Evolutionary conservation across 2,113 vertebrate species (phyloP), one percentile per base, ranked within the genome.

Genomic region (Scolopax mira): DNA sequence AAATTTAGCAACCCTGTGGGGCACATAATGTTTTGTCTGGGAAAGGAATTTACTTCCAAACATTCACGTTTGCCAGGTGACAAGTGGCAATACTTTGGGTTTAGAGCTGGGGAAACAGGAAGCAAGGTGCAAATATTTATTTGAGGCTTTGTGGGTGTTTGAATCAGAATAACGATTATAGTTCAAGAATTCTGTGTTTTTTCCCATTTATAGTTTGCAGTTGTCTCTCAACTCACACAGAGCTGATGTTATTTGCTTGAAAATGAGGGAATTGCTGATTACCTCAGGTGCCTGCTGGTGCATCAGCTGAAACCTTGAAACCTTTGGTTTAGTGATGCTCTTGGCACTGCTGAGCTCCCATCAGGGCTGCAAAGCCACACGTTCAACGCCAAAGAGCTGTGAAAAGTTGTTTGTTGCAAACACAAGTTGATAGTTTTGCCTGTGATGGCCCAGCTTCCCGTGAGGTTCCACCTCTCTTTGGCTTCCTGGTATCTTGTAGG

Each of bases 401-500:
- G 67, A 69, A 37, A 77, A 66, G 58, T 66, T 75, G 58, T 75
- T 73, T 54, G 44, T 51, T 73, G 42, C 44, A 83, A 55, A 55
- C 80, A 8, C 30, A 49, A 4, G 23, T 62, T 13, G 28, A 41
- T 81, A 14, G 18, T 74, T 88, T 60, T 44, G n/a, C 41, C 46
- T 39, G n/a, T 24, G 48, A 4, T 74, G 60, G 18, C 55, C 60
- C 57, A 67, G 42, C 35, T 82, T 72, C 41, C 41, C 44, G 0
- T 33, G 72, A n/a, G 39, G 28, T 30, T 69, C 60, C 60, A 64
- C n/a, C 46, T 39, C 51, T 35, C 62, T 62, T 60, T 39, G 75
- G 11, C 64, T 88, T 78, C 0, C 0, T 74, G 54, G 18, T 22
- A 33, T 8, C 13, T n/a, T 61, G 6, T 0, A 23, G 83, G 51